These are phyloP conservation scores for Chymomyza fuscimana DNA, from an alignment of 2,888 invertebrate species.

Conservation along the genomic window DNA sequence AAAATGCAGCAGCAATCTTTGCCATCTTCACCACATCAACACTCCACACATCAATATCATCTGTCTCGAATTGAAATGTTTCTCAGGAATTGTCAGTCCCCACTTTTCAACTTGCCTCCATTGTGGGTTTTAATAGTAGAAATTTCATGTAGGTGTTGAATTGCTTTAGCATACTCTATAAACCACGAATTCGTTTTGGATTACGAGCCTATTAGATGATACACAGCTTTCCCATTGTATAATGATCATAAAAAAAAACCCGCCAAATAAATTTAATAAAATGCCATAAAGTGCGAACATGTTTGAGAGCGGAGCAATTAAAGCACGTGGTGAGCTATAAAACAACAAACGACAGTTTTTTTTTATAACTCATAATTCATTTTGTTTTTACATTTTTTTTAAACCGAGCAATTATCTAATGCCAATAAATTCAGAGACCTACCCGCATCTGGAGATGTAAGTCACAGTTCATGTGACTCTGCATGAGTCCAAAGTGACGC, in stretches of 20 bases:
- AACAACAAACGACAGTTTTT: not conserved
- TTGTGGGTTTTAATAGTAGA: not conserved
- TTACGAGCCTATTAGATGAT: not conserved
- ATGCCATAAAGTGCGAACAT: not conserved
- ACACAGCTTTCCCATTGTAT: conserved; percentile 19
- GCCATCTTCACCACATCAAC: not conserved
- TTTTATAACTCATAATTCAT: not conserved
- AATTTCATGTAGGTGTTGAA: not conserved
- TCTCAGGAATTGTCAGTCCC: not conserved
- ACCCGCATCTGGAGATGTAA: conserved; percentile 33
- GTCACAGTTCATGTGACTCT: conserved; percentile 61
- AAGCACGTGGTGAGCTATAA: conserved; percentile 32
- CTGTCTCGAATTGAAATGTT: not conserved
- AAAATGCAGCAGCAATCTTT: not conserved
- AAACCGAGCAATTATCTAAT: conserved; percentile 54
- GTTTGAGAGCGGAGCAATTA: conserved; percentile 31
- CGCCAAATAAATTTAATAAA: conserved; percentile 19
- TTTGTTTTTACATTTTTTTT: not conserved
- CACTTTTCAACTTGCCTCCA: too few relatives aligned
- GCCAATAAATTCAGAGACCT: conserved; percentile 21
- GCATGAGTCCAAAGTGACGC: not conserved
- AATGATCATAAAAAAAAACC: conserved; percentile 22
- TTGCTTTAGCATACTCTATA: not conserved
- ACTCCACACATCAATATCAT: too few relatives aligned
- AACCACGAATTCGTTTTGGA: not conserved